Conservation (phyloP, 1,140 invertebrate species). For the Brachionus asplanchnoidis region DNA sequence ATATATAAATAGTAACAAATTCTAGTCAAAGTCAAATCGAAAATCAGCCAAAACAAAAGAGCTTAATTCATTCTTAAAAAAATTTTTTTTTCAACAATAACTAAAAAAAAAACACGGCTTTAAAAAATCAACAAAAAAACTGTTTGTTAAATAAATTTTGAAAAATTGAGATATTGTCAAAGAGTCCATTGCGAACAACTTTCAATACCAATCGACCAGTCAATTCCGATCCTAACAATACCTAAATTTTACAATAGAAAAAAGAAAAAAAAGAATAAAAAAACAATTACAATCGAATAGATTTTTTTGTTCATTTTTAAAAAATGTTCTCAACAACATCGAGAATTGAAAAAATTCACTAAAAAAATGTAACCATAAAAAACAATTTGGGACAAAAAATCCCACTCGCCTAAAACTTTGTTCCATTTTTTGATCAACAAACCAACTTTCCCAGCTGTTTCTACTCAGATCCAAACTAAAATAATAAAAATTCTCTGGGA, state of each 20-base stretch:
- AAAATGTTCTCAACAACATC: not conserved
- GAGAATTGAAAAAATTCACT: not conserved
- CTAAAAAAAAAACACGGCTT: constrained; percentile 14
- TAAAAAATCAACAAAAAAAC: constrained; percentile 18
- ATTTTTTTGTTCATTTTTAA: not conserved
- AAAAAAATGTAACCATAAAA: not conserved
- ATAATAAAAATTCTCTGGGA: not conserved
- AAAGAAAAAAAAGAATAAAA: not conserved
- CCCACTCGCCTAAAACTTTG: not conserved
- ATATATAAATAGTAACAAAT: constrained; percentile 29
- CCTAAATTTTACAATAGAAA: not conserved
- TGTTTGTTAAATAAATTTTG: not conserved
- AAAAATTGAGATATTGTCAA: not conserved
- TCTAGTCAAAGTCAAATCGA: not conserved
- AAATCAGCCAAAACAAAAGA: not conserved
- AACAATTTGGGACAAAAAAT: not conserved
- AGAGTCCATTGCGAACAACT: not conserved
- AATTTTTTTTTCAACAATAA: constrained; percentile 5
- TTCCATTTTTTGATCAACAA: not conserved
- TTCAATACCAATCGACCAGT: not conserved
- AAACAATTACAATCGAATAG: not conserved
- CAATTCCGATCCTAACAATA: not conserved
- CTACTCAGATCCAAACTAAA: not conserved
- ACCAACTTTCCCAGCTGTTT: not conserved
- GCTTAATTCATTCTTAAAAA: not conserved